A percentile compares a stretch with the other conserved stretches of the same genome.
phyloP scores from a whole-genome alignment of 2,797 vertebrate genomes.

The Loriculus beryllinus region DNA sequence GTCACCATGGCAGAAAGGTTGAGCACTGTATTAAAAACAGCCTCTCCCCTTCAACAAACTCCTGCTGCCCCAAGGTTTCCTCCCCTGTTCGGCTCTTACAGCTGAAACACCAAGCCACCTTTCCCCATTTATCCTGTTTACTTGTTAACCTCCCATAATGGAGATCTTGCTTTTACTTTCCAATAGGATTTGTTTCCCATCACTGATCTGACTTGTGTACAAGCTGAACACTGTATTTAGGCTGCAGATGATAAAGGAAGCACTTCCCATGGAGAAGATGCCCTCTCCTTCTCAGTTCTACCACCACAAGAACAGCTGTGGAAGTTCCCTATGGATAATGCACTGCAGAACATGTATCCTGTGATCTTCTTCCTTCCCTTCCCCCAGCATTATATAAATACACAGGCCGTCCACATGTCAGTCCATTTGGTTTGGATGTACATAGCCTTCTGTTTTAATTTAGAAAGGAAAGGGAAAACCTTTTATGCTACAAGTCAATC shows the following conservation, averaged over 20 bases:
- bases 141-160: neutral
- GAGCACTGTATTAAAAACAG: neutral
- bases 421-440: constrained; percentile 50
- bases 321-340: constrained; percentile 12
- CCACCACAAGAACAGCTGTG: neutral
- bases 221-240: neutral
- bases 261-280: neutral
- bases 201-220: neutral
- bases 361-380: constrained; percentile 43
- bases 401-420: constrained; percentile 11
- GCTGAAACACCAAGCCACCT: neutral
- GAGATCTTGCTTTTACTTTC: neutral
- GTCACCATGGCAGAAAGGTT: neutral
- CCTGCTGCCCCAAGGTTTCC: neutral
- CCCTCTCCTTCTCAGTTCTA: neutral
- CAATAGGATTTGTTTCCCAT: neutral
- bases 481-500: constrained; percentile 64
- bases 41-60: neutral
- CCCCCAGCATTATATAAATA: constrained; percentile 65
- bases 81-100: neutral
- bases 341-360: neutral
- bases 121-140: neutral
- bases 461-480: constrained; percentile 64
- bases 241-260: neutral
- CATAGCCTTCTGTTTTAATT: constrained; percentile 56